phyloP scores from a whole-genome alignment of 2,113 vertebrate genomes.

The Odocoileus virginianus region DNA sequence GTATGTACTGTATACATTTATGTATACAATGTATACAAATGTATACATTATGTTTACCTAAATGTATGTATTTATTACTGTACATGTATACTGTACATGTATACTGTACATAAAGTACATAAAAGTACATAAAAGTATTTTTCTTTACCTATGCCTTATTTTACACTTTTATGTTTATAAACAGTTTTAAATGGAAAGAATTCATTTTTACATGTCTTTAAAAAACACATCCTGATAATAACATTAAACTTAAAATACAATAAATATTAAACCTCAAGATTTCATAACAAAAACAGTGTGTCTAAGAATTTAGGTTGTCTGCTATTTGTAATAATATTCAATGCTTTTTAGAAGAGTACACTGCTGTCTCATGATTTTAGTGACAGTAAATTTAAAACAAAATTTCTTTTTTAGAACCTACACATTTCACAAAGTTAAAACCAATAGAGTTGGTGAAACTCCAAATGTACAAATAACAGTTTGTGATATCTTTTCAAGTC shows the following conservation, averaged over 20 bases:
- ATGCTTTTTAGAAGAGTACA: neutral
- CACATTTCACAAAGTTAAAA: slow-evolving; percentile 10
- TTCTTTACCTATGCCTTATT: neutral
- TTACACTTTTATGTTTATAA: neutral
- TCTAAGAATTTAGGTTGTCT: neutral
- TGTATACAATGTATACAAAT: no score
- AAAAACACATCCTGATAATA: neutral
- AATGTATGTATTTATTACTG: no score
- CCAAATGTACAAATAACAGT: neutral
- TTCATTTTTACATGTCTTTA: neutral
- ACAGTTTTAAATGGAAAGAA: neutral
- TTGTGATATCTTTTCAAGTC: neutral
- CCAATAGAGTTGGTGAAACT: neutral
- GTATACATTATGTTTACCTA: no score
- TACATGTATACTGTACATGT: no score
- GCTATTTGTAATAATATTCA: neutral
- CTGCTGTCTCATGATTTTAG: neutral
- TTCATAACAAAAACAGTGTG: neutral
- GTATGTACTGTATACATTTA: no score
- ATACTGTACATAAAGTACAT: no score
- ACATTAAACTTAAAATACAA: neutral
- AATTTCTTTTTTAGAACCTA: neutral
- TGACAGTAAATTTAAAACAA: neutral
- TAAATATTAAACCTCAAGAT: neutral
- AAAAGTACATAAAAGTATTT: neutral